A percentile compares a stretch with the other conserved stretches of the same genome.
phyloP scores from a whole-genome alignment of 2,888 invertebrate species.

The Drosophila prolongata region DNA sequence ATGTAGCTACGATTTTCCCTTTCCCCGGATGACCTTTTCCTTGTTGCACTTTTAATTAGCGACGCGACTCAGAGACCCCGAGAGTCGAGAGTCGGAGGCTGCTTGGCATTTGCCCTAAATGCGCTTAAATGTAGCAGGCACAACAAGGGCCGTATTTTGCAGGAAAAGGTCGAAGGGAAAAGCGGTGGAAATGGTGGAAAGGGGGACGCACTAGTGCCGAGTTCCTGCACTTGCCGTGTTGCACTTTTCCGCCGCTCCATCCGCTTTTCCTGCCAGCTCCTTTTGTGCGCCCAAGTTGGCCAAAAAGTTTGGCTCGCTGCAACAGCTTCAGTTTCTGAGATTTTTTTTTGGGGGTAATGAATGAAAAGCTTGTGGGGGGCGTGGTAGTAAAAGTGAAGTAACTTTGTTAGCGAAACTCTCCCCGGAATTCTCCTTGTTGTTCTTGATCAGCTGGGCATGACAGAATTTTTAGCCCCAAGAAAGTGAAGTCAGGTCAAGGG shows the following conservation, averaged over 20 bases:
- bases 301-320: constrained; percentile 10
- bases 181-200: constrained; percentile 11
- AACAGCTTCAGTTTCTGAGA: constrained; percentile 27
- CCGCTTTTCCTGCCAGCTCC: constrained; percentile 5
- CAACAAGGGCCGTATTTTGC: constrained; percentile 22
- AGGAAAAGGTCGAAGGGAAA: neutral
- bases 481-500: constrained; percentile 25
- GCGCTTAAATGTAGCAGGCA: constrained; percentile 65
- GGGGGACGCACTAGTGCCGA: neutral
- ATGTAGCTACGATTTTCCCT: neutral
- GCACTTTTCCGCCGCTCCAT: constrained; percentile 16
- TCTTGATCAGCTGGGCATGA: constrained; percentile 35
- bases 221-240: constrained; percentile 46
- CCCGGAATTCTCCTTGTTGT: constrained; percentile 23
- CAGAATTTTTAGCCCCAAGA: constrained; percentile 15
- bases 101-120: constrained; percentile 67
- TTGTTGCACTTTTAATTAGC: constrained; percentile 78
- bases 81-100: constrained; percentile 21
- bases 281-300: constrained; percentile 16
- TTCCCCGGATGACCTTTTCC: constrained; percentile 19
- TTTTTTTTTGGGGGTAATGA: constrained; percentile 21
- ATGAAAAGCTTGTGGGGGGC: constrained; percentile 29
- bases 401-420: constrained; percentile 30
- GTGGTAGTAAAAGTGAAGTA: constrained; percentile 10
- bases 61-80: constrained; percentile 53